phyloP scores from a whole-genome alignment of 2,113 vertebrate species.

The Phaethornis superciliosus region DNA sequence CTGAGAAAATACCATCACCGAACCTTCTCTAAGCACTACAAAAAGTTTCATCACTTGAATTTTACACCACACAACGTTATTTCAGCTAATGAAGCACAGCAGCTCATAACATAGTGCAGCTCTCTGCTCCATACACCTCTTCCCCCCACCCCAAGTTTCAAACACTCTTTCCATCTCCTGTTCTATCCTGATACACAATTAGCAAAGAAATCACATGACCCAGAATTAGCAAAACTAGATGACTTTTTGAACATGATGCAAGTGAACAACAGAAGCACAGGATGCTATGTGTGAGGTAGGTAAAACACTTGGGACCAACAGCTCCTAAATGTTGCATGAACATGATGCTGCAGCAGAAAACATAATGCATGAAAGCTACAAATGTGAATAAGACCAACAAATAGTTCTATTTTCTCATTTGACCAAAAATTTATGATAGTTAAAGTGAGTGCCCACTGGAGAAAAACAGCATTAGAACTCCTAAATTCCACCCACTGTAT shows the following conservation, averaged over 20 bases:
- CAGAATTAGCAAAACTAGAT: neutral
- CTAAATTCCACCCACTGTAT: neutral
- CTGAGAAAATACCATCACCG: neutral
- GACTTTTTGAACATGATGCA: neutral
- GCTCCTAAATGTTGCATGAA: neutral
- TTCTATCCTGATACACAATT: neutral
- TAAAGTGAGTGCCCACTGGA: neutral
- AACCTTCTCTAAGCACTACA: neutral
- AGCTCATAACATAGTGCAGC: neutral
- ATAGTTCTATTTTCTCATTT: neutral
- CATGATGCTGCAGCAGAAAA: neutral
- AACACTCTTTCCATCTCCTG: neutral
- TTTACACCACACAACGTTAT: neutral
- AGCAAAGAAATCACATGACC: neutral
- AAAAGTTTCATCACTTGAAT: neutral
- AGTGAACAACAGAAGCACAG: neutral
- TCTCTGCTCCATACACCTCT: neutral
- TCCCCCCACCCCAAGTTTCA: neutral
- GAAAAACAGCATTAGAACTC: neutral
- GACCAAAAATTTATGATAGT: neutral
- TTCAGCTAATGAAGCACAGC: conserved; percentile 21
- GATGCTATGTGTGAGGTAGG: neutral
- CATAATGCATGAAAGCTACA: neutral
- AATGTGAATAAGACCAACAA: neutral
- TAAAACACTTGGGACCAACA: neutral